Evolutionary conservation across 2,888 invertebrate species (phyloP), one percentile per base, ranked within the genome.

Genomic region (Pharmacophagus antenor): DNA sequence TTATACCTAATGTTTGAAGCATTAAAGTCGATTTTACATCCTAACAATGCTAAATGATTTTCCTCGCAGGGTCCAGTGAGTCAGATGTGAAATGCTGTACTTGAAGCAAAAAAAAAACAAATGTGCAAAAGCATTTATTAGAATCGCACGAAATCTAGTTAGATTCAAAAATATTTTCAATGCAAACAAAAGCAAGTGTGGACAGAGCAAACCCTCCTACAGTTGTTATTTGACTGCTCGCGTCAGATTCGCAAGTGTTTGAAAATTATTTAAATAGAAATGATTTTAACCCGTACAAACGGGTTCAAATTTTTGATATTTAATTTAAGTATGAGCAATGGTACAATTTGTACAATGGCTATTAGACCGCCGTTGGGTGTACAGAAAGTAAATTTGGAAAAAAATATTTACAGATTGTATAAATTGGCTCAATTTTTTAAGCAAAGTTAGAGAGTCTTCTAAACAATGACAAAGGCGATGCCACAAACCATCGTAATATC

Each of bases 81-180:
- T 71, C 76, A 74, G 71, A 73, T 73, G 79, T 74, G 75, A 72
- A 74, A 76, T 68, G 74, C 79, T 84, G 86, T 84, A 86, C 68
- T 82, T 80, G 69, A 71, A 84, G 83, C 79, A 85, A 67, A 78
- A 78, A 71, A 85, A 67, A 78, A 78, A 71, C 74, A 80, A 85
- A 84, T 83, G 84, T 79, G 72, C 65, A 64, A 70, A 73, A 79
- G 79, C 85, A 85, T 86, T 86, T 81, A 80, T 78, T 82, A 72
- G 70, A 84, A 85, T 80, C 83, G 83, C 72, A 81, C 62, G 62
- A 78, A 79, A 79, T 77, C 73, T 70, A 77, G 74, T 74, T 72
- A 67, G 67, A 65, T 61, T 61, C 41, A 52, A 56, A 56, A 69
- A 57, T 56, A 61, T 61, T 61, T 51, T 56, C 52, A 47, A 2